Base-by-base conservation (phyloP, 2,113 vertebrate species). In the Poicephalus meyeri region DNA sequence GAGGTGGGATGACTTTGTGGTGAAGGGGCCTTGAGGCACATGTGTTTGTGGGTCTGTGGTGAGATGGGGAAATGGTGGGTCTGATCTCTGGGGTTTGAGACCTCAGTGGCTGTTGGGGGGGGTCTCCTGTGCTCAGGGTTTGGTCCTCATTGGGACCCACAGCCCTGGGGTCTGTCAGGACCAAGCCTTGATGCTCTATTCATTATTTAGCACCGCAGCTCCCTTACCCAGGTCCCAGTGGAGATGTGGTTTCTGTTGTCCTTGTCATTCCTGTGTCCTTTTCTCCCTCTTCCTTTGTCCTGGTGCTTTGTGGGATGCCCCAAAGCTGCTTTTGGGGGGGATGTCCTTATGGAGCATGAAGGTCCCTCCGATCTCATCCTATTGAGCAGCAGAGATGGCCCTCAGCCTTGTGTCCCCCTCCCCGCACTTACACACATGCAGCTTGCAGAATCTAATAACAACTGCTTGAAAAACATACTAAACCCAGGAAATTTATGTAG, bases 401-500 rank as follows among this genome's bases (percentile, higher is more conserved):
- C 29, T 9, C 56, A 35, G 56, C 56, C 56, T 35, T 21, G 28
- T 5, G 3, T 60, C 60, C 53, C 76, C 70, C 9, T 18, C 24
- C n/a, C 20, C 0, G 1, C 6, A 33, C 31, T 31, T 85, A 7
- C 56, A 58, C 77, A 33, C 80, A n/a, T 33, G 41, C 69, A 44
- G 96, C 87, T 56, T 76, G 96, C 93, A 49, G 95, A 96, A 91
- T 96, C 96, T 70, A 91, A 96, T 97, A 97, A 96, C 93, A 93
- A 94, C 95, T 91, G 3, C 93, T 96, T 97, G 93, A 95, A 95
- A 95, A 98, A 97, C 97, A 97, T 84, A 96, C 97, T 95, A 98
- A 98, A 98, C 96, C 58, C 97, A 95, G 97, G 95, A 96, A 98
- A 98, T 98, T 98, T 98, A 98, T 98, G 98, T 98, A 98, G 97